Base-by-base conservation (phyloP, 2,113 vertebrate genomes). In the Oncorhynchus gorbuscha region DNA sequence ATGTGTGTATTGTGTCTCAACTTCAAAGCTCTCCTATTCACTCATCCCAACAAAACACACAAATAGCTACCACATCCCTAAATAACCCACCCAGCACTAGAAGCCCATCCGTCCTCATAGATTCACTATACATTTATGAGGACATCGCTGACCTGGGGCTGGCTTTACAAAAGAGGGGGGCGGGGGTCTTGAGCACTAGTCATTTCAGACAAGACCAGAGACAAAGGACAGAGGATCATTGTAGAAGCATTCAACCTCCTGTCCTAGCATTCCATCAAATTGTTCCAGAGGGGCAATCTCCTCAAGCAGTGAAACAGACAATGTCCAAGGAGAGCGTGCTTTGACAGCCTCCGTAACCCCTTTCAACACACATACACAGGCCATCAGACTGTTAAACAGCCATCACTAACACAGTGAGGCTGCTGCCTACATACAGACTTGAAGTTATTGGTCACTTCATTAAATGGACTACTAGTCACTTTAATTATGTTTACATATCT, bases 21-120 rank as follows among this genome's bases (percentile, higher is more conserved):
- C 59, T 22, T 62, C 59, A 22, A 62, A 62, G 59, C 20, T 22
- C 59, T 62, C n/a, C 59, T n/a, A 22, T 62, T 96, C 98, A 99
- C 90, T 14, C 11, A 13, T 1, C 6, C 18, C 13, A 69, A 35
- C 4, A 20, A 16, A 30, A 39, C 49, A 28, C 48, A 71, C 9
- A 14, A 49, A 28, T 28, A 11, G 51, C 11, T 61, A 67, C 65
- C 67, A 69, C 6, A 16, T 39, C 28, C 28, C 30, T 9, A 39
- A 20, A 18, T 68, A 68, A 69, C 32, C 18, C 67, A 20, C 12
- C 28, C 67, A 20, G 18, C n/a, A 62, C n/a, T 62, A 24, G 59
- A 39, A 30, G 67, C 9, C 28, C 3, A 35, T 35, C 6, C 5
- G 3, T 69, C 28, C 14, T 32, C 14, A 18, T 16, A 20, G 26